Percentiles rank a stretch among this genome's conserved stretches.
Evolutionary conservation across 2,113 vertebrate genomes (phyloP).

Genomic region (Falcunculus frontatus): DNA sequence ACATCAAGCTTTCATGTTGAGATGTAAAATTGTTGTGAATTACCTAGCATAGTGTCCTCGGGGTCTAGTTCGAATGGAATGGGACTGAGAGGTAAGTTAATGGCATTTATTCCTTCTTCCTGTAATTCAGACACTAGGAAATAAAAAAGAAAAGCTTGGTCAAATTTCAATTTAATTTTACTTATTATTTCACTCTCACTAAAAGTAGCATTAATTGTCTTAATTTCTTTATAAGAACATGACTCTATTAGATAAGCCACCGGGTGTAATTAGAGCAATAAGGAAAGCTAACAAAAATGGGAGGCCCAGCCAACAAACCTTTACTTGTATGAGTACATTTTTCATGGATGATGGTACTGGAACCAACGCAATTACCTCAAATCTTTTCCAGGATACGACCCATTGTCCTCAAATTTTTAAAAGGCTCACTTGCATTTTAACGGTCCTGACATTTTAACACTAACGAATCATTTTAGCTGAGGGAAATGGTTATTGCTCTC

Average conservation of each 20-base stretch:
- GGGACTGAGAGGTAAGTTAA: slow-evolving; percentile 96
- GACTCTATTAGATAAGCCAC: background rate
- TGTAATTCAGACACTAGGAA: slow-evolving; percentile 93
- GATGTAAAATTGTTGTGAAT: slow-evolving; percentile 29
- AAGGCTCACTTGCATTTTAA: background rate
- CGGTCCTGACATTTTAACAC: background rate
- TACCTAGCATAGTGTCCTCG: slow-evolving; percentile 98
- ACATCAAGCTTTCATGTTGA: background rate
- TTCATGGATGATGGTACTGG: background rate
- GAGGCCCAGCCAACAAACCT: background rate
- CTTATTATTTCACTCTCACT: background rate
- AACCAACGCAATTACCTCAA: background rate
- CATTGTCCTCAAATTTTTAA: background rate
- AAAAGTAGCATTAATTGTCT: slow-evolving; percentile 38
- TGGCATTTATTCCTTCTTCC: slow-evolving; percentile 98
- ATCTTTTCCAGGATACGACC: background rate
- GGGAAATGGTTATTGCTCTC: background rate
- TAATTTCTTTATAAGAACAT: slow-evolving; percentile 5
- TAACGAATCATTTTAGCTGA: background rate
- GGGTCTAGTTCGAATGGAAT: slow-evolving; percentile 96
- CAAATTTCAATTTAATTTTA: background rate
- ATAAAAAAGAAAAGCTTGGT: slow-evolving; percentile 37
- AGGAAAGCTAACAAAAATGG: background rate
- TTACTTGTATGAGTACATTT: background rate
- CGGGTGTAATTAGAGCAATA: slow-evolving; percentile 3